Percentiles rank a stretch among this genome's conserved stretches.
These are phyloP conservation scores for Xenentodon cancila DNA, from an alignment of 2,797 vertebrate species.

Conservation along the genomic window DNA sequence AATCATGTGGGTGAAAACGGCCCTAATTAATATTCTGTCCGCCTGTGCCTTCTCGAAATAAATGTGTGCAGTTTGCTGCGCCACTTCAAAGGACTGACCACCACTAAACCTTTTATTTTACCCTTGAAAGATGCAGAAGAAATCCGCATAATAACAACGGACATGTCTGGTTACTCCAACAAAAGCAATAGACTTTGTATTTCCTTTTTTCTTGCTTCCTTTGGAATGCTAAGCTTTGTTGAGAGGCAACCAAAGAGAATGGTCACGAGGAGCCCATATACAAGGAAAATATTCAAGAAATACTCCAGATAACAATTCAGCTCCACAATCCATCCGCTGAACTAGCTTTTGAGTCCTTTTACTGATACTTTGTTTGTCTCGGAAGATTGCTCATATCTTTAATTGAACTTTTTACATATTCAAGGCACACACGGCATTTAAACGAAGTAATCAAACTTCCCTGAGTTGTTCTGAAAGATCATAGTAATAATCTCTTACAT, in stretches of 20 bases:
- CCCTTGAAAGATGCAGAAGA: slow-evolving; percentile 36
- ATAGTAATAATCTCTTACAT: slow-evolving; percentile 42
- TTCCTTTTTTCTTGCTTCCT: slow-evolving; percentile 57
- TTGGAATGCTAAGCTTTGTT: slow-evolving; percentile 56
- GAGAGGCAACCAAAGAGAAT: slow-evolving; percentile 63
- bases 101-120: slow-evolving; percentile 53
- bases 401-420: slow-evolving; percentile 47
- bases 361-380: slow-evolving; percentile 44
- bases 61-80: slow-evolving; percentile 23
- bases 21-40: slow-evolving; percentile 35
- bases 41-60: slow-evolving; percentile 37
- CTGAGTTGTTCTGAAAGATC: slow-evolving; percentile 41
- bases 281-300: slow-evolving; percentile 45
- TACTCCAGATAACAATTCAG: slow-evolving; percentile 22
- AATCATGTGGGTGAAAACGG: slow-evolving; percentile 10
- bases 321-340: slow-evolving; percentile 20
- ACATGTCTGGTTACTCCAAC: slow-evolving; percentile 38
- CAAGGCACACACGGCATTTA: slow-evolving; percentile 44
- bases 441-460: slow-evolving; percentile 64
- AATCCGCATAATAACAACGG: slow-evolving; percentile 63
- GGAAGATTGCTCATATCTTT: slow-evolving; percentile 31
- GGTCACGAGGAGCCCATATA: slow-evolving; percentile 42
- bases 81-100: slow-evolving; percentile 63
- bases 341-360: slow-evolving; percentile 24
- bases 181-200: slow-evolving; percentile 54